Evolutionary conservation across 92 coral and sea anemone species (phyloP).

Genomic region (Siderastrea radians): DNA sequence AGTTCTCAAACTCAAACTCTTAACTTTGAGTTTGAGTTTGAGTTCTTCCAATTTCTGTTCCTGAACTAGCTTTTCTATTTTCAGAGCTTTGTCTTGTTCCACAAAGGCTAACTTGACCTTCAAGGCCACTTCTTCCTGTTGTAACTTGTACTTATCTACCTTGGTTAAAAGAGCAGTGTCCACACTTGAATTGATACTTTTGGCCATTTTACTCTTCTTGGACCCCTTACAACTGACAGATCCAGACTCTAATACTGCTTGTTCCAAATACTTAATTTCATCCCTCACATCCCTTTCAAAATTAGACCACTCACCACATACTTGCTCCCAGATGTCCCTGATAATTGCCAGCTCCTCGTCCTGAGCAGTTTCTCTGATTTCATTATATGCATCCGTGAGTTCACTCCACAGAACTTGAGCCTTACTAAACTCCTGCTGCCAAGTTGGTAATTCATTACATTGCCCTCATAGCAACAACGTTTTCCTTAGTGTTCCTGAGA

Average conservation of each 20-base stretch:
- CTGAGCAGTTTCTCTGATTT: slow-evolving; percentile 11
- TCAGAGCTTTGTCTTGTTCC: background rate
- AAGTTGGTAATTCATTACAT: background rate
- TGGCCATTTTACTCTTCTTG: slow-evolving; percentile 1
- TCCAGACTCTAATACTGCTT: background rate
- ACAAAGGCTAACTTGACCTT: slow-evolving; percentile 12
- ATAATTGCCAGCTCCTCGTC: background rate
- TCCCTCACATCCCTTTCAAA: slow-evolving; percentile 27
- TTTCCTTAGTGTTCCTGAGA: slow-evolving; percentile 18
- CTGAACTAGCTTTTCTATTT: background rate
- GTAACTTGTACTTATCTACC: slow-evolving; percentile 8
- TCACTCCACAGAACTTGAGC: slow-evolving; percentile 24
- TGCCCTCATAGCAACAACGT: slow-evolving; percentile 13
- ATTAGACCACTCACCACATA: slow-evolving; percentile 2
- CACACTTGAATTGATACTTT: background rate
- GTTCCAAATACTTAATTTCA: slow-evolving; percentile 9
- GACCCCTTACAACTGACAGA: slow-evolving; percentile 14
- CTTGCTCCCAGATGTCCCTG: slow-evolving; percentile 12
- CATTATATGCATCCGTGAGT: slow-evolving; percentile 2
- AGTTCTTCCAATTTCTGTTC: slow-evolving; percentile 22
- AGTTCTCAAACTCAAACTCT: too few species aligned
- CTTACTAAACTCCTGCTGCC: slow-evolving; percentile 14
- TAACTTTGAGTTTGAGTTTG: too few species aligned
- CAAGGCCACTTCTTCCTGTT: slow-evolving; percentile 14
- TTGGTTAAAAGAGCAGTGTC: background rate